Evolutionary conservation across 2,113 vertebrate genomes (phyloP).

Genomic region (Himantopus leucocephalus): DNA sequence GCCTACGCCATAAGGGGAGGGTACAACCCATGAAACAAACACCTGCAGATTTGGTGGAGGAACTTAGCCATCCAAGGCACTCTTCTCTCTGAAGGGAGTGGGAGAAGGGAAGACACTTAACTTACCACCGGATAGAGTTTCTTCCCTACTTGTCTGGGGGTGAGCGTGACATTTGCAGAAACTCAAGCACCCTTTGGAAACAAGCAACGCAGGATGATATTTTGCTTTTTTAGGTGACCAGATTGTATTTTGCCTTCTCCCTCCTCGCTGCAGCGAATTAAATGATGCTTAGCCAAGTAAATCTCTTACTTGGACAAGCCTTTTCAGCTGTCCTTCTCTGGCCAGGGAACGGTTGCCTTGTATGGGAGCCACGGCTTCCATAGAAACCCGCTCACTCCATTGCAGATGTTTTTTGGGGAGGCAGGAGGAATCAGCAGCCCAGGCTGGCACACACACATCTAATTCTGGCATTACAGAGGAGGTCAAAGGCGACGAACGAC

Average conservation of each 20-base stretch:
- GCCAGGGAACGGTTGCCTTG: constrained; percentile 22
- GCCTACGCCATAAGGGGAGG: too few relatives aligned
- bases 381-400: neutral
- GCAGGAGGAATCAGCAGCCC: neutral
- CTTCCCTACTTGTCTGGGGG: neutral
- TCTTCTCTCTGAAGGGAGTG: neutral
- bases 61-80: neutral
- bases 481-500: neutral
- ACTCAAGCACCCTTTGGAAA: neutral
- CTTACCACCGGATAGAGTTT: neutral
- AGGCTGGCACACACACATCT: neutral
- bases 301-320: constrained; percentile 56
- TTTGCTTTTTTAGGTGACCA: neutral
- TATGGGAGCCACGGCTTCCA: constrained; percentile 38
- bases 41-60: neutral
- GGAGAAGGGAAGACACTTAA: neutral
- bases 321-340: neutral
- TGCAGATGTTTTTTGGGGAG: neutral
- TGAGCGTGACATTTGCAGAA: neutral
- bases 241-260: neutral
- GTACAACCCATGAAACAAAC: neutral
- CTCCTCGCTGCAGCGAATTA: neutral
- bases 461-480: constrained; percentile 1
- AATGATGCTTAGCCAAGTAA: constrained; percentile 49
- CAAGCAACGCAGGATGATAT: neutral